Base-by-base conservation (phyloP, 2,797 vertebrate species). In the Takifugu ocellatus region DNA sequence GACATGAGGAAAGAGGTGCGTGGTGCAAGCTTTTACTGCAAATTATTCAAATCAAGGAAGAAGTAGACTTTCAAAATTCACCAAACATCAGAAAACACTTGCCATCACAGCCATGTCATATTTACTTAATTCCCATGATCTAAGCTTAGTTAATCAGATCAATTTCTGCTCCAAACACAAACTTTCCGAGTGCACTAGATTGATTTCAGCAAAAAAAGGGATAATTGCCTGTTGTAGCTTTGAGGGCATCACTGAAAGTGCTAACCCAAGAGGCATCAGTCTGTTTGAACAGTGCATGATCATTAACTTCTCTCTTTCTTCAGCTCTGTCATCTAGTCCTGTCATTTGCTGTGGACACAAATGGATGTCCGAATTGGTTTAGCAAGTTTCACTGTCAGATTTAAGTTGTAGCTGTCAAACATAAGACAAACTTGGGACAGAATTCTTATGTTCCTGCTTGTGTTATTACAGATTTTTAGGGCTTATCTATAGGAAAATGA, bases 341-440 rank as follows among this genome's bases (percentile, higher is more conserved):
- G 62, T 61, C 55, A 59, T 75, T 67, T 48, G 36, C 59, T 64
- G 56, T 56, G 59, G 53, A 68, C 43, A 43, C 53, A 56, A 5
- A 51, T 59, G 56, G 25, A 67, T 68, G 66, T 55, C 66, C 43
- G 78, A 75, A 83, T 84, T 81, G 74, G 56, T 65, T 74, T 66
- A 68, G 77, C 69, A 69, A 69, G 68, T 77, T 72, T 65, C 55
- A 70, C 53, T 70, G 68, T 77, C 66, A 57, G 49, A 50, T 76
- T 63, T 21, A 68, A 81, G 77, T 64, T 68, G 25, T 36, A 26
- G 54, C 60, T 65, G 71, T 65, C 49, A 49, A 55, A 74, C 52
- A 73, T 66, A 53, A 61, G 53, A 48, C 51, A 68, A 49, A 33
- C 25, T 16, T 4, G 3, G 46, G 33, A 48, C 25, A 15, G 48